Evolutionary conservation across 1,140 invertebrate genomes (phyloP).

Genomic region (Orius insidiosus): DNA sequence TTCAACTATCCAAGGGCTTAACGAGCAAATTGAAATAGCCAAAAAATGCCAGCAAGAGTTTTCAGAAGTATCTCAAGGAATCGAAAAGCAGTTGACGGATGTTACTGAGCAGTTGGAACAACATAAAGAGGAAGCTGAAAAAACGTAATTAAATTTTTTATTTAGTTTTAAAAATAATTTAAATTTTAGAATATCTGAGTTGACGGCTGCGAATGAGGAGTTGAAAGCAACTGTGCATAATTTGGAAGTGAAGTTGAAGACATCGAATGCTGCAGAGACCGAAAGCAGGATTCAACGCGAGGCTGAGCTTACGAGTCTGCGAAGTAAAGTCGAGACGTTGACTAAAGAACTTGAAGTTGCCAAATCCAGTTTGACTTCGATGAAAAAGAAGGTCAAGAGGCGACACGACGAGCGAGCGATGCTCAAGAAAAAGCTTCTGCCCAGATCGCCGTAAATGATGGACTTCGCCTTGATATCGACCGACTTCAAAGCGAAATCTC

Average conservation of each 20-base stretch:
- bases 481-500: too few relatives aligned
- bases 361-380: not conserved
- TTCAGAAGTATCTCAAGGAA: constrained; percentile 55
- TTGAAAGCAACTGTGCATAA: constrained; percentile 26
- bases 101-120: constrained; percentile 40
- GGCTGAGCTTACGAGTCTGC: constrained; percentile 38
- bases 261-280: constrained; percentile 32
- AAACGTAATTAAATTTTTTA: constrained; percentile 23
- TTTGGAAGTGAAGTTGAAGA: constrained; percentile 16
- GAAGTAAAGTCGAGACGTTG: constrained; percentile 35
- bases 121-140: constrained; percentile 41
- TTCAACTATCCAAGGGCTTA: constrained; percentile 47
- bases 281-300: constrained; percentile 23
- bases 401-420: not conserved
- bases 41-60: constrained; percentile 64
- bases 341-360: constrained; percentile 13
- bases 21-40: constrained; percentile 47
- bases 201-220: constrained; percentile 43
- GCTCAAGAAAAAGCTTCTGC: constrained; percentile 7
- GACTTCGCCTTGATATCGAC: too few relatives aligned
- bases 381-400: constrained; percentile 14
- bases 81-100: constrained; percentile 60
- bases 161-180: constrained; percentile 1
- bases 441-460: too few relatives aligned
- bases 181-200: constrained; percentile 20